Percentiles rank a stretch among this genome's conserved stretches.
phyloP scores from a whole-genome alignment of 2,113 vertebrate genomes.

The Climacteris rufus region DNA sequence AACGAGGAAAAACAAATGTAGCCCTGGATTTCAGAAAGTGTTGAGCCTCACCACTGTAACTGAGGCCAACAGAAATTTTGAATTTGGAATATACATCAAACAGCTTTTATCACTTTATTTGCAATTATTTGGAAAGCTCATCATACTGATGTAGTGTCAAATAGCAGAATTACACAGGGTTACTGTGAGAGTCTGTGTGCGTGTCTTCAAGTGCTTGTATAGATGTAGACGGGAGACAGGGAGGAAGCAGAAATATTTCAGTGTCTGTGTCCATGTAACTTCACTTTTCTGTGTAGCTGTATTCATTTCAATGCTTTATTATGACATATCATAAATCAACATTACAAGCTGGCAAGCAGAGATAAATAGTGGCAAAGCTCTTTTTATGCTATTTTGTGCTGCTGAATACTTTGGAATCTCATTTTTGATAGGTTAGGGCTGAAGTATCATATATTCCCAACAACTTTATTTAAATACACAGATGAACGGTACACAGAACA shows the following conservation, averaged over 20 bases:
- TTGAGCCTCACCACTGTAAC: accelerated
- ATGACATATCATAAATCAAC: constrained; percentile 8
- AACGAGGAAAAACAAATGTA: neutral
- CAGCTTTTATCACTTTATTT: neutral
- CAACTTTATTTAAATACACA: constrained; percentile 37
- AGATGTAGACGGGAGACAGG: neutral
- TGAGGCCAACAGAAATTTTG: neutral
- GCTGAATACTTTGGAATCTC: constrained; percentile 2
- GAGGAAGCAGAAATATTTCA: neutral
- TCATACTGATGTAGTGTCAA: neutral
- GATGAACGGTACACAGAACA: neutral
- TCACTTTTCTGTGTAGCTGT: constrained; percentile 7
- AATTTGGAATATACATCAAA: neutral
- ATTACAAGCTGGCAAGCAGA: constrained; percentile 9
- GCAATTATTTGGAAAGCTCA: neutral
- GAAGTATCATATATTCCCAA: neutral
- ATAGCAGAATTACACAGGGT: neutral
- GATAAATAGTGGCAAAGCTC: neutral
- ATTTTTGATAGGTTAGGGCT: constrained; percentile 7
- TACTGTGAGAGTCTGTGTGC: neutral
- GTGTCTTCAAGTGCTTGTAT: neutral
- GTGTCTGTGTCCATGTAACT: neutral
- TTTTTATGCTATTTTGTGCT: neutral
- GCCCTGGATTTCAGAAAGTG: neutral
- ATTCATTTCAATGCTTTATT: neutral